These are phyloP conservation scores for Alviniconcha strummeri DNA, from an alignment of 2,888 invertebrate species.

Conservation along the genomic window DNA sequence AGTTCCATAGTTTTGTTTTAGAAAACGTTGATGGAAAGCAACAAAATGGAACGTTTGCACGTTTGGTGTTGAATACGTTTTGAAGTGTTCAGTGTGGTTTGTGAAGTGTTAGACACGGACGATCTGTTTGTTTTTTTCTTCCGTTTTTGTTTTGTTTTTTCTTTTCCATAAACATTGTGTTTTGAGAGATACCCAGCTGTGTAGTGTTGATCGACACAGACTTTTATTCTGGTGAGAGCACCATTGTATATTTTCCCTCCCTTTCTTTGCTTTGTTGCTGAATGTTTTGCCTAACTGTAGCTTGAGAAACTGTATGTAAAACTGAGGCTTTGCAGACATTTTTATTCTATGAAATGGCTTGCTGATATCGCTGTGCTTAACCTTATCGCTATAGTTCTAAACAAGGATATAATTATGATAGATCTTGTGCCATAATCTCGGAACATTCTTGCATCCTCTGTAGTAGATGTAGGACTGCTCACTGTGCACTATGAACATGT, in stretches of 20 bases:
- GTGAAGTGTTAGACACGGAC: too few species aligned
- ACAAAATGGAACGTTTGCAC: neutral
- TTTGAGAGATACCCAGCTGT: neutral
- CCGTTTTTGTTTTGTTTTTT: too few species aligned
- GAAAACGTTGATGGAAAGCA: neutral
- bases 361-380: neutral
- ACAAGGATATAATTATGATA: neutral
- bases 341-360: neutral
- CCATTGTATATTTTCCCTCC: neutral
- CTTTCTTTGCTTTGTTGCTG: neutral
- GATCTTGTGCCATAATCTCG: constrained; percentile 26
- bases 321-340: neutral
- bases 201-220: neutral
- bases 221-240: neutral
- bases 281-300: neutral
- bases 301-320: neutral
- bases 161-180: neutral
- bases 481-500: neutral
- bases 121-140: neutral
- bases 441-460: neutral
- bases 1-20: neutral
- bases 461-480: neutral
- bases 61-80: neutral
- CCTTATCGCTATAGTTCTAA: neutral
- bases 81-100: neutral